phyloP scores from a whole-genome alignment of 2,797 vertebrate species.

The Smutsia temminckii region DNA sequence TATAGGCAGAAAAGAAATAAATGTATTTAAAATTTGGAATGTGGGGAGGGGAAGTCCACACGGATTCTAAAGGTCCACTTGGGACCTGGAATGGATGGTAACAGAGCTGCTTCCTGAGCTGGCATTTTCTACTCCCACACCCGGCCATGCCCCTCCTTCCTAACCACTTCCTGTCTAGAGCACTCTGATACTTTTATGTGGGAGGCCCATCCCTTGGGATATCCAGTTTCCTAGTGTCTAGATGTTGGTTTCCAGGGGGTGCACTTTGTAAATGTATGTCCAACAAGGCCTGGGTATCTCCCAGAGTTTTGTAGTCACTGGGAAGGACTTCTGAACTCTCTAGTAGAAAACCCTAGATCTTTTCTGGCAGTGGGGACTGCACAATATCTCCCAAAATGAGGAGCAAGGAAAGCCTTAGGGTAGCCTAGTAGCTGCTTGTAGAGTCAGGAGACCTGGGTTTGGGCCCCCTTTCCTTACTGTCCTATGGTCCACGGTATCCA shows the following conservation, averaged over 20 bases:
- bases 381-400: background rate
- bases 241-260: background rate
- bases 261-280: background rate
- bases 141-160: background rate
- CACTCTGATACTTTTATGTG: background rate
- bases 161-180: background rate
- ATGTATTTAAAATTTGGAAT: background rate
- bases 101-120: background rate
- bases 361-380: background rate
- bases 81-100: background rate
- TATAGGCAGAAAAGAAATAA: too few species aligned
- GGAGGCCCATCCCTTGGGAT: background rate
- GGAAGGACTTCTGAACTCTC: background rate
- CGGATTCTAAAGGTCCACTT: background rate
- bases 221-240: background rate
- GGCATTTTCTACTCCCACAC: background rate
- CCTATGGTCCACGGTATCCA: background rate
- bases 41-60: background rate
- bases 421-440: background rate
- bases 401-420: background rate
- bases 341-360: background rate
- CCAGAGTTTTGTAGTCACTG: background rate
- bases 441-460: background rate
- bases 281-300: background rate
- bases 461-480: background rate